Evolutionary conservation across 2,113 vertebrate species (phyloP), one percentile per base, ranked within the genome.

Genomic region (Notechis scutatus): DNA sequence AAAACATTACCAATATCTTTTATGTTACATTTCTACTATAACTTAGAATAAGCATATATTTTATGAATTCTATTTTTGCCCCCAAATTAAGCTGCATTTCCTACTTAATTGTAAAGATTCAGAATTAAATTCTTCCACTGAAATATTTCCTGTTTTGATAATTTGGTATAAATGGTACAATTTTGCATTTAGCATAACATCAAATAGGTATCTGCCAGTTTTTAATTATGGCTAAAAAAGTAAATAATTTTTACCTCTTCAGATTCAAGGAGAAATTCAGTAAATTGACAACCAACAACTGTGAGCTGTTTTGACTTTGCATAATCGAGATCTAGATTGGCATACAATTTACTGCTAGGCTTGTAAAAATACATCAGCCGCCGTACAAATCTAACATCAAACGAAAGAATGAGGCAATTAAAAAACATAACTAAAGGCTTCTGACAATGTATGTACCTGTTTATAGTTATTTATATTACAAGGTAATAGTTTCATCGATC

Each of bases 351-450:
- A 97, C 99, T 99, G 96, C 99, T 99, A 92, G 99, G 99, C 94
- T 99, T 99, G 95, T 99, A 99, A 96, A 99, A 99, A 97, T 98
- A 99, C 64, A 99, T 97, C 91, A 99, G 97, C 96, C 99, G 98
- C 90, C 99, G 98, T 87, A 99, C 98, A 98, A 99, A 99, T 97
- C 99, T 99, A 92, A 86, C 21, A 94, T 61, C 50, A 95, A 95
- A 95, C 64, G 93, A 61, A 1, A 90, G 21, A 96, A 92, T 64
- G 57, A 87, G 50, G 18, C 90, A 1, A 50, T 81, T 94, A 92
- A 90, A 94, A 50, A 92, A 91, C 81, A 9, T 15, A 85, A 1
- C 8, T 85, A 56, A 12, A 86, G 15, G 55, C 15, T 86, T 89
- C 45, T 39, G 86, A 2, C 24, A 92, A 56, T 42, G 0, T 89